Percentiles rank a stretch among this genome's conserved stretches.
Conservation (phyloP, 1,140 invertebrate genomes). For the Aphidius gifuensis region DNA sequence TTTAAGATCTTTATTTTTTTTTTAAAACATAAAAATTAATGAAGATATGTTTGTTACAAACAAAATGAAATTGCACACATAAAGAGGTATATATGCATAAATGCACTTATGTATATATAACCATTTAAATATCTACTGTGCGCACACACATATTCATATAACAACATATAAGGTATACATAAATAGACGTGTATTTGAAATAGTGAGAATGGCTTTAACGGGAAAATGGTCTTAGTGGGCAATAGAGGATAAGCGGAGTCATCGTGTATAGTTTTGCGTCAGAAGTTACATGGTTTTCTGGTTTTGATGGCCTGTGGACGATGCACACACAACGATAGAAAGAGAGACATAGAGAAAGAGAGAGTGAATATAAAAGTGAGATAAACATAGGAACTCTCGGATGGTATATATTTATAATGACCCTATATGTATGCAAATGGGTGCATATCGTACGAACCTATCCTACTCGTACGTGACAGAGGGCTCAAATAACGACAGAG, state of each 20-base stretch:
- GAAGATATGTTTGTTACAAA: too few species aligned
- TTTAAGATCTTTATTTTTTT: too few species aligned
- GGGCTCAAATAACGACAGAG: conserved; percentile 27
- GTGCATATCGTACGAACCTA: conserved; percentile 51
- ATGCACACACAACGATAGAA: conserved; percentile 33
- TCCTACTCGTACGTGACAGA: conserved; percentile 47
- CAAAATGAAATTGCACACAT: too few species aligned
- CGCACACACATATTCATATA: too few species aligned
- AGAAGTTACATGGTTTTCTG: conserved; percentile 22
- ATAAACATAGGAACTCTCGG: conserved; percentile 24
- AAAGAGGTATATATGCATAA: too few species aligned
- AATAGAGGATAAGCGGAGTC: conserved; percentile 54
- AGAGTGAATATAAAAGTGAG: not conserved
- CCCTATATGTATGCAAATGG: conserved; percentile 58
- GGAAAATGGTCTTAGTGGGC: conserved; percentile 21
- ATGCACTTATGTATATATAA: too few species aligned
- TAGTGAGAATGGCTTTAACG: too few species aligned
- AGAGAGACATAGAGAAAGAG: conserved; percentile 14
- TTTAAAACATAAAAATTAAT: too few species aligned
- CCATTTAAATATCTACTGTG: too few species aligned
- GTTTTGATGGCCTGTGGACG: conserved; percentile 44
- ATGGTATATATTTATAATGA: conserved; percentile 54
- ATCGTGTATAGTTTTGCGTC: conserved; percentile 42
- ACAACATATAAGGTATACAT: too few species aligned
- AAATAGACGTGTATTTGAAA: too few species aligned